Evolutionary conservation across 2,888 invertebrate species (phyloP).

Genomic region (Oithona nana): DNA sequence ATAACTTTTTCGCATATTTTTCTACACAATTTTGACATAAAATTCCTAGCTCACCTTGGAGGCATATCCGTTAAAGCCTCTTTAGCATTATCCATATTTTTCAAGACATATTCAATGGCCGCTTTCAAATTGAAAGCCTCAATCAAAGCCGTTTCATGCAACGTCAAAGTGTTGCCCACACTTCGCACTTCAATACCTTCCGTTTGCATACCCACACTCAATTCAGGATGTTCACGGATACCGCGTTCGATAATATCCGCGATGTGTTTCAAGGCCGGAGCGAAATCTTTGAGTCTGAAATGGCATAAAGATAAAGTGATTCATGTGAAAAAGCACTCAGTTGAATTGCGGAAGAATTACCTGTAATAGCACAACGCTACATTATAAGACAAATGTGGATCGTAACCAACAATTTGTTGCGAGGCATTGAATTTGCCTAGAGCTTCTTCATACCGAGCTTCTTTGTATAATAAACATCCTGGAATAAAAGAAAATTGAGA

Average conservation of each 20-base stretch:
- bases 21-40: not conserved
- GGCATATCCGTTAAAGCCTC: constrained; percentile 77
- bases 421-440: constrained; percentile 70
- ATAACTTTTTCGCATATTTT: too few relatives aligned
- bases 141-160: constrained; percentile 87
- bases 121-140: constrained; percentile 97
- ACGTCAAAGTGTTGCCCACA: constrained; percentile 78
- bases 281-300: constrained; percentile 51
- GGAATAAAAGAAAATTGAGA: too few relatives aligned
- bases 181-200: constrained; percentile 75
- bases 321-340: not conserved
- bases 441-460: constrained; percentile 70
- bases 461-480: constrained; percentile 32
- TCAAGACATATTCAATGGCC: constrained; percentile 86
- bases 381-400: constrained; percentile 80
- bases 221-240: constrained; percentile 85
- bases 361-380: constrained; percentile 85
- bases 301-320: not conserved
- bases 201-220: constrained; percentile 79
- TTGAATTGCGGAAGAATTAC: constrained; percentile 28
- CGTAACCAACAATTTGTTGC: constrained; percentile 69
- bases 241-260: constrained; percentile 86
- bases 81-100: constrained; percentile 63
- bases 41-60: constrained; percentile 35
- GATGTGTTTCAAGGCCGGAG: constrained; percentile 77